A percentile compares a stretch with the other conserved stretches of the same genome.
phyloP scores from a whole-genome alignment of 2,113 vertebrate genomes.

The Gymnocephalus cernua region DNA sequence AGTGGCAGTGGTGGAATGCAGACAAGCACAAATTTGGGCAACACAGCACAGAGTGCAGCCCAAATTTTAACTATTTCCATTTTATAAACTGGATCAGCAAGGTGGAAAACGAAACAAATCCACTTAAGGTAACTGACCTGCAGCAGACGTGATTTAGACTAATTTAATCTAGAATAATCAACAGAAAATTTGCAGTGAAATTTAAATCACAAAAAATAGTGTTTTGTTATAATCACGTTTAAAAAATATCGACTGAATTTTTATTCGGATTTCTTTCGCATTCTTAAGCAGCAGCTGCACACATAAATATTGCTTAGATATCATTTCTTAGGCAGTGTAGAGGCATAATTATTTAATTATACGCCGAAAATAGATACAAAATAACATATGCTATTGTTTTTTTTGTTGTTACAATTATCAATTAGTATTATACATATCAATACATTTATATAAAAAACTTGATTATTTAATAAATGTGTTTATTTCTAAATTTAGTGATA shows the following conservation, averaged over 20 bases:
- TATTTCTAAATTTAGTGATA: not conserved
- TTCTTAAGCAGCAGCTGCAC: conserved; percentile 15
- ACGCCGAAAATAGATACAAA: not conserved
- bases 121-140: not conserved
- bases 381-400: not conserved
- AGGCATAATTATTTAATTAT: not conserved
- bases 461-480: not conserved
- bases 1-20: conserved; percentile 73
- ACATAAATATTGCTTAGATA: conserved; percentile 12
- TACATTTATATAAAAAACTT: not conserved
- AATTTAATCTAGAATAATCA: conserved; percentile 10
- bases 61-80: conserved; percentile 27
- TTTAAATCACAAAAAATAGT: conserved; percentile 6
- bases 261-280: not conserved
- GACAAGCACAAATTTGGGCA: conserved; percentile 44
- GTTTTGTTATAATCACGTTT: not conserved
- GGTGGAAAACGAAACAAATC: conserved; percentile 44
- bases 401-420: not conserved
- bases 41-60: conserved; percentile 5
- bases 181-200: not conserved
- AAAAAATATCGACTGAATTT: conserved; percentile 9
- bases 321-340: not conserved
- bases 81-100: conserved; percentile 14
- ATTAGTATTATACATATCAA: conserved; percentile 1
- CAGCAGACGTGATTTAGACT: not conserved